Evolutionary conservation across 2,113 vertebrate species (phyloP), one percentile per base, ranked within the genome.

Genomic region (Oncorhynchus kisutch): DNA sequence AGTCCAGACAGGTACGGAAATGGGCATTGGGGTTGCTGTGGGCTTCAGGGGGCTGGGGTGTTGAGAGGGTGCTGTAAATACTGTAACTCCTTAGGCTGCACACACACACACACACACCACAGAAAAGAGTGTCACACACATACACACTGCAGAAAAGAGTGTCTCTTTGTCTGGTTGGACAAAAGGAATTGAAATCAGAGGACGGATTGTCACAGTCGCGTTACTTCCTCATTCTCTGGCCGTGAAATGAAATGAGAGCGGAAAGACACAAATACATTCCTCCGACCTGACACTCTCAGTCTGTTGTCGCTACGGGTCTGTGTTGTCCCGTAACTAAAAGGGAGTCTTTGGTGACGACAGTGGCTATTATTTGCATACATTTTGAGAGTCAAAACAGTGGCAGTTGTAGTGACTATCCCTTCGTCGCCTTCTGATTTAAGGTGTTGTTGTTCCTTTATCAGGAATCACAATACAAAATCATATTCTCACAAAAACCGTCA

Each of bases 111-210:
- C 89, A 73, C 22, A 65, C 80, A 84, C 80, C 4, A 27, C 27
- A 27, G 27, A 27, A 27, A 27, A 27, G 27, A 27, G 27, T 27
- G 27, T 27, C 27, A 65, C 80, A 82, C 78, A 75, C 83, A 24
- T 76, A 83, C 87, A 84, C 85, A 77, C 89, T 80, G 83, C 69
- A 54, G 51, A 54, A 54, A 54, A 54, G 14, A 54, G 14, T n/a
- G 72, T 49, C 27, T 80, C 86, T 89, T 90, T 91, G 90, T 90
- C 87, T 82, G 73, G 80, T 27, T 29, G 49, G 86, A 89, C 88
- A 91, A 91, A 88, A 85, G 87, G 72, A 70, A 87, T 76, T 84
- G 74, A 88, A 45, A 45, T 45, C 39, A 45, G 39, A 1, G 24
- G 82, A 78, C 78, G 34, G 79, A 62, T 78, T n/a, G 71, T 87